phyloP scores from a whole-genome alignment of 2,888 invertebrate species.

The Aporophyla nigra region DNA sequence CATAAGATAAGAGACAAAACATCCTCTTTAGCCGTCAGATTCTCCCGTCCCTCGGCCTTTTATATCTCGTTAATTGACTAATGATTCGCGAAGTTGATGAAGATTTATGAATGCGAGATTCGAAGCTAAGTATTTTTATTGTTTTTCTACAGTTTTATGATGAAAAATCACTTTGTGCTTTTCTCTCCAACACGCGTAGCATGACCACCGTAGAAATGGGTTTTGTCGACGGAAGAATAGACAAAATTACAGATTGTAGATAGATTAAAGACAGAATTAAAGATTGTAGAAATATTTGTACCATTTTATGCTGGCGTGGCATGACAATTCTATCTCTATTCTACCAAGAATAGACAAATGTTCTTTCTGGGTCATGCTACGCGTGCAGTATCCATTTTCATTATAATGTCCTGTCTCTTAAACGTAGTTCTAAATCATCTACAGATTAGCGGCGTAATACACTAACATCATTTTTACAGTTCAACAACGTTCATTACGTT shows the following conservation, averaged over 20 bases:
- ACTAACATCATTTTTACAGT: too few relatives aligned
- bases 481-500: too few relatives aligned
- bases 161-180: neutral
- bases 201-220: too few relatives aligned
- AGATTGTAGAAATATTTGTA: too few relatives aligned
- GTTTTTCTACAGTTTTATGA: neutral
- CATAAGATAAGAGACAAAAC: neutral
- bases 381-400: neutral
- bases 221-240: too few relatives aligned
- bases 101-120: conserved; percentile 14
- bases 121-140: neutral
- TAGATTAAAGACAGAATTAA: too few relatives aligned
- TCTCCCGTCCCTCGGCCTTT: conserved; percentile 1
- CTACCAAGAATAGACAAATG: too few relatives aligned
- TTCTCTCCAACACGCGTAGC: too few relatives aligned
- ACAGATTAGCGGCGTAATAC: neutral
- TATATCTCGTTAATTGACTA: conserved; percentile 25
- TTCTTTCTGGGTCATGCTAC: too few relatives aligned
- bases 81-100: conserved; percentile 29
- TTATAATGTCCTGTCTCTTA: neutral
- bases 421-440: neutral
- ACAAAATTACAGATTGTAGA: too few relatives aligned
- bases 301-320: too few relatives aligned
- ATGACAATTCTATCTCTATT: too few relatives aligned
- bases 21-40: conserved; percentile 1